These are phyloP conservation scores for Oceanodroma tethys DNA, from an alignment of 2,113 vertebrate genomes.

Conservation along the genomic window DNA sequence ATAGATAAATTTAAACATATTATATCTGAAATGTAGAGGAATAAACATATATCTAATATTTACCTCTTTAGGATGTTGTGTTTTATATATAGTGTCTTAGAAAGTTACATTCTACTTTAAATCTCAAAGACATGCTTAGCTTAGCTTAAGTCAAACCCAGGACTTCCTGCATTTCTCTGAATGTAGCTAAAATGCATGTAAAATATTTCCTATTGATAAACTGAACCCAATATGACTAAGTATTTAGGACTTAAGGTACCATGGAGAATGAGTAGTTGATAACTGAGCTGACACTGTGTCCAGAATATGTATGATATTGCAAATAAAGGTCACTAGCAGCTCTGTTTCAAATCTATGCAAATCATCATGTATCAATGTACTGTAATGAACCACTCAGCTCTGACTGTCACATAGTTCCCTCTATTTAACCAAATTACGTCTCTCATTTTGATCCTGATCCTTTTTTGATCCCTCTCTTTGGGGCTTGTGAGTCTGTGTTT, in stretches of 20 bases:
- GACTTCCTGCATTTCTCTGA: background rate
- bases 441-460: background rate
- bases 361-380: background rate
- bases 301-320: background rate
- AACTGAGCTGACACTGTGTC: background rate
- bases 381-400: background rate
- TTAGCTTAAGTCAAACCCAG: background rate
- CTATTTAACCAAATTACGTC: background rate
- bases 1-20: background rate
- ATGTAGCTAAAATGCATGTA: background rate
- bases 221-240: background rate
- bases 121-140: background rate
- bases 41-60: background rate
- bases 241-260: background rate
- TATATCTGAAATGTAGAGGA: background rate
- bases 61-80: background rate
- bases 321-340: background rate
- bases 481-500: background rate
- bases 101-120: background rate
- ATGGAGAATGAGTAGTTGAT: background rate
- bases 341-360: background rate
- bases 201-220: background rate
- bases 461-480: background rate
- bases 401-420: background rate
- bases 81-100: background rate